Percentiles rank a stretch among this genome's conserved stretches.
Conservation (phyloP, 92 coral and sea anemone species). For the Phenganax subtilis region DNA sequence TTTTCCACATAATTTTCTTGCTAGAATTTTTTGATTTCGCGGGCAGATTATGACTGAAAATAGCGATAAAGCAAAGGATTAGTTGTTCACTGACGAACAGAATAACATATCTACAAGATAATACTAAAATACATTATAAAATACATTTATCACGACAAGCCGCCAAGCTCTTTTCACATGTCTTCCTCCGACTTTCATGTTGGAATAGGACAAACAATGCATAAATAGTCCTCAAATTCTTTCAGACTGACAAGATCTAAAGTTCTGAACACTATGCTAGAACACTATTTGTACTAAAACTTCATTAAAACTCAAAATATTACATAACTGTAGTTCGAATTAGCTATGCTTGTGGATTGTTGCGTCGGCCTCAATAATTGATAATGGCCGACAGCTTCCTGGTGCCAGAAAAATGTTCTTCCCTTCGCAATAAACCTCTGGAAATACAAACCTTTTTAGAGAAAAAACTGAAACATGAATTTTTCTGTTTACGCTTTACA, state of each 20-base stretch:
- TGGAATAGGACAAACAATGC: background rate
- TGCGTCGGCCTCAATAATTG: constrained; percentile 1
- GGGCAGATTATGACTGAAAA: background rate
- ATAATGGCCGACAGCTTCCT: constrained; percentile 1
- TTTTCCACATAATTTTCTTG: background rate
- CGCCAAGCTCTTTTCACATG: background rate
- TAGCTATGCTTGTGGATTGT: background rate
- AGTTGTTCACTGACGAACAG: background rate
- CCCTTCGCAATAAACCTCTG: background rate
- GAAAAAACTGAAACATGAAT: constrained; percentile 13
- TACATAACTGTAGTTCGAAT: constrained; percentile 4
- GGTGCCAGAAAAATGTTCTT: background rate
- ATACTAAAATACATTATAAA: constrained; percentile 3
- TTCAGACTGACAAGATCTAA: background rate
- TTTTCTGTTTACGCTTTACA: constrained; percentile 21
- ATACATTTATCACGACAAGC: background rate
- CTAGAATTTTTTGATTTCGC: background rate
- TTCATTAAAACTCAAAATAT: background rate
- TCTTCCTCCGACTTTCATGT: background rate
- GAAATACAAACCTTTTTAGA: constrained; percentile 32
- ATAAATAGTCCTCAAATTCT: background rate
- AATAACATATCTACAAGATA: background rate
- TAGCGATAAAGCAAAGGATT: constrained; percentile 20
- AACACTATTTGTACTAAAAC: background rate
- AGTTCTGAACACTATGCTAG: background rate